Evolutionary conservation across 2,797 vertebrate genomes (phyloP), one percentile per base, ranked within the genome.

Genomic region (Chlorospingus semifuscus): DNA sequence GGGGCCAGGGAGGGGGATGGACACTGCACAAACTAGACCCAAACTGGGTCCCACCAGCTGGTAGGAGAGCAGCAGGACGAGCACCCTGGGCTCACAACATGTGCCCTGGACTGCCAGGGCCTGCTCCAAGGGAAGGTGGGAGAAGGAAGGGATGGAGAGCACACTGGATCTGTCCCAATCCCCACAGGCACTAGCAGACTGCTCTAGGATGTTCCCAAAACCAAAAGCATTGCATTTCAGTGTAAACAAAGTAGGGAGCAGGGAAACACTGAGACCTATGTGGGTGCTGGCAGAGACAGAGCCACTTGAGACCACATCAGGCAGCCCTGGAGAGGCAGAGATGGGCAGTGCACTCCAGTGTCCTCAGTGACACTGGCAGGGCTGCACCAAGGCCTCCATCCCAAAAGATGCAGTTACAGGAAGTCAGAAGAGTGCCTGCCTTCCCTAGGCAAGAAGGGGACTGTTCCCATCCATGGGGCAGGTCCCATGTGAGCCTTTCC

Each of bases 21-120:
- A 65, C 71, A 53, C 24, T n/a, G 52, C 9, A 24, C n/a, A 80
- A 47, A 65, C 14, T 2, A 4, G 24, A 70, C 63, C 59, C 26
- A 27, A 56, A 65, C 41, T 21, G 5, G 69, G 47, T 77, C 69
- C 60, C 82, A 46, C 19, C 56, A 74, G 57, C 56, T 2, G 3
- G 32, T 5, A 0, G 60, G 24, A 83, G 22, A 85, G 68, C 44
- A 83, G 52, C n/a, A 80, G 66, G 50, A 85, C 0, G 0, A 39
- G 44, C 47, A 76, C 30, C 29, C 26, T 0, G 2, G 9, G 44
- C 29, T 82, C 63, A 47, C 0, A 5, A 44, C 0, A 5, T 3
- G 8, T 49, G 32, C 55, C 50, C 30, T 42, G 30, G 29, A 20
- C 34, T 8, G 9, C 23, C 68, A 80, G 26, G 8, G 16, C 44